Percentiles rank a stretch among this genome's conserved stretches.
These are phyloP conservation scores for Notoglanidium macrostoma DNA, from an alignment of 2,797 vertebrate species.

Conservation along the genomic window DNA sequence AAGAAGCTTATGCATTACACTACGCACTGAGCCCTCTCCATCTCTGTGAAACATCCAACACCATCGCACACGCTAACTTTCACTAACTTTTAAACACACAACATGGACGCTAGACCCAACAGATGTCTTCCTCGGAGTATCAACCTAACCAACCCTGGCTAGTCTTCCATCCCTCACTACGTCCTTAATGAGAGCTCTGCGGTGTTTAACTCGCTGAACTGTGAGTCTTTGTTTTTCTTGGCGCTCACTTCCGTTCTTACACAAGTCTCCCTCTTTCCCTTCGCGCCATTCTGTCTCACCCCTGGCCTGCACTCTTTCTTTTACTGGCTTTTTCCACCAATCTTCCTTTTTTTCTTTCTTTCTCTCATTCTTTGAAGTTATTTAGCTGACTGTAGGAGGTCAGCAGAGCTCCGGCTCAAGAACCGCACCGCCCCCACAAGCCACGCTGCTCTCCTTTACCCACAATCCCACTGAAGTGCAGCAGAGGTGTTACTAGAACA, in stretches of 20 bases:
- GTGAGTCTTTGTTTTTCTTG: conserved; percentile 57
- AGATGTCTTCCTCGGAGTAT: neutral
- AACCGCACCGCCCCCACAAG: neutral
- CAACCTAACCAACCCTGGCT: neutral
- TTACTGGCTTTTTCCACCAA: neutral
- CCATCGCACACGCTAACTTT: neutral
- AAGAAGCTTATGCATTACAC: conserved; percentile 33
- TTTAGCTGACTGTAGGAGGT: neutral
- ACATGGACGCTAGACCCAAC: neutral
- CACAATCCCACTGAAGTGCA: conserved; percentile 10
- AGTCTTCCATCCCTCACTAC: conserved; percentile 53
- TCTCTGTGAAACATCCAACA: neutral
- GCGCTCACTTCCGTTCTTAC: conserved; percentile 40
- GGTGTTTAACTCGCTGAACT: conserved; percentile 55
- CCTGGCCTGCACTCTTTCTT: neutral
- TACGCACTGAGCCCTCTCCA: conserved; percentile 1
- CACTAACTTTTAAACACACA: neutral
- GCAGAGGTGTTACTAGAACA: conserved; percentile 6
- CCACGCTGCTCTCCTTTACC: conserved; percentile 3
- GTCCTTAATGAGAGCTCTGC: conserved; percentile 1
- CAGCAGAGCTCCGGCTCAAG: neutral
- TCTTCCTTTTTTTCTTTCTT: neutral
- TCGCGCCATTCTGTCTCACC: neutral
- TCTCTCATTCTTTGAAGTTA: neutral
- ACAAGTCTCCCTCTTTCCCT: conserved; percentile 49